These are phyloP conservation scores for Haliclona indistincta DNA, from an alignment of 37 sponge, comb jelly and placozoan species.

Conservation along the genomic window DNA sequence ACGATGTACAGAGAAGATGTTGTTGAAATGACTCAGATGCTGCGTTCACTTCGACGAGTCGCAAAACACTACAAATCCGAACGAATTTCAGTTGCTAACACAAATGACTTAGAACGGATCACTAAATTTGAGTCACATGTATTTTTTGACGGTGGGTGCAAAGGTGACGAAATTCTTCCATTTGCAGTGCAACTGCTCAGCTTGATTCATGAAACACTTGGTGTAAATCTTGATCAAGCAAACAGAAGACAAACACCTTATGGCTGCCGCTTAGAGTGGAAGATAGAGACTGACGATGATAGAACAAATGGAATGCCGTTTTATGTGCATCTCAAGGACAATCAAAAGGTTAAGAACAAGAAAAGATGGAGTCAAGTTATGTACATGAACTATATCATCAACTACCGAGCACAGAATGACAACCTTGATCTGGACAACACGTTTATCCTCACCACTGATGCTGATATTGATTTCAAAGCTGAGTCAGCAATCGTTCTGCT, in stretches of 20 bases:
- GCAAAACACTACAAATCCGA: constrained; percentile 33
- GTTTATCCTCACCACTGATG: constrained; percentile 93
- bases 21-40: constrained; percentile 76
- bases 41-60: constrained; percentile 67
- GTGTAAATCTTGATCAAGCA: constrained; percentile 21
- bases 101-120: background rate
- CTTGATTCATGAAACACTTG: constrained; percentile 63
- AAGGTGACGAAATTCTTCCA: constrained; percentile 53
- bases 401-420: constrained; percentile 40
- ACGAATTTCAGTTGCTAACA: too few relatives aligned
- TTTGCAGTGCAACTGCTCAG: constrained; percentile 79
- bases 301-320: constrained; percentile 64
- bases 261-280: constrained; percentile 68
- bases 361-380: constrained; percentile 94
- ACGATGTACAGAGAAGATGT: constrained; percentile 85
- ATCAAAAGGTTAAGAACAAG: constrained; percentile 76
- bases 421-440: constrained; percentile 54
- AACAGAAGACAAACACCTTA: constrained; percentile 71
- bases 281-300: background rate
- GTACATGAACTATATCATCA: constrained; percentile 91
- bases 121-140: constrained; percentile 80
- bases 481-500: constrained; percentile 76
- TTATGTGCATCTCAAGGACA: constrained; percentile 79
- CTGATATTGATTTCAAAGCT: constrained; percentile 83
- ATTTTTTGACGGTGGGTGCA: constrained; percentile 80